Conservation (phyloP, 1,140 invertebrate species). For the Ericerus pela region DNA sequence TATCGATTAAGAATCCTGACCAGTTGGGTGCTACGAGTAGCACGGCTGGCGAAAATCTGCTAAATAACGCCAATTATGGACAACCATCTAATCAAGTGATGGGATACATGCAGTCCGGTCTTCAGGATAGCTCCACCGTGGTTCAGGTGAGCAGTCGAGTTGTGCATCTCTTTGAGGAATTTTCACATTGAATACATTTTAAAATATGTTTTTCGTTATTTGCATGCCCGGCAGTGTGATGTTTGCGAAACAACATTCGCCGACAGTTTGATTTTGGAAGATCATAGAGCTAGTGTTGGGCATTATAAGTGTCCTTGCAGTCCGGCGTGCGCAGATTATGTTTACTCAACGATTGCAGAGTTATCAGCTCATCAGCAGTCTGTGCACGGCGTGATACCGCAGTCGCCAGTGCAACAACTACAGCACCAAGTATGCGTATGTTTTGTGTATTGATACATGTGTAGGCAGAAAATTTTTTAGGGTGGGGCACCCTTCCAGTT, state of each 20-base stretch:
- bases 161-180: not conserved
- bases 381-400: conserved; percentile 29
- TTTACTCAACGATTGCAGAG: conserved; percentile 30
- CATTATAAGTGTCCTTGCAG: conserved; percentile 34
- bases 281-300: conserved; percentile 31
- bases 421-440: conserved; percentile 30
- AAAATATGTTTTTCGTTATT: not conserved
- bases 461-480: too few species aligned
- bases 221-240: not conserved
- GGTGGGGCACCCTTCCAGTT: too few species aligned
- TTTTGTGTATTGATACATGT: not conserved
- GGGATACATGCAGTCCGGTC: not conserved
- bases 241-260: not conserved
- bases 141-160: not conserved
- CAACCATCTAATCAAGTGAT: not conserved
- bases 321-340: conserved; percentile 30
- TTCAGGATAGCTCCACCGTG: not conserved
- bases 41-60: not conserved
- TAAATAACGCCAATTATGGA: not conserved
- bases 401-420: conserved; percentile 36
- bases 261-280: conserved; percentile 26
- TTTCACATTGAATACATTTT: not conserved
- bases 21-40: not conserved
- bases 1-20: not conserved
- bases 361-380: conserved; percentile 32